phyloP scores from a whole-genome alignment of 2,797 vertebrate genomes.

The Gallirallus australis region DNA sequence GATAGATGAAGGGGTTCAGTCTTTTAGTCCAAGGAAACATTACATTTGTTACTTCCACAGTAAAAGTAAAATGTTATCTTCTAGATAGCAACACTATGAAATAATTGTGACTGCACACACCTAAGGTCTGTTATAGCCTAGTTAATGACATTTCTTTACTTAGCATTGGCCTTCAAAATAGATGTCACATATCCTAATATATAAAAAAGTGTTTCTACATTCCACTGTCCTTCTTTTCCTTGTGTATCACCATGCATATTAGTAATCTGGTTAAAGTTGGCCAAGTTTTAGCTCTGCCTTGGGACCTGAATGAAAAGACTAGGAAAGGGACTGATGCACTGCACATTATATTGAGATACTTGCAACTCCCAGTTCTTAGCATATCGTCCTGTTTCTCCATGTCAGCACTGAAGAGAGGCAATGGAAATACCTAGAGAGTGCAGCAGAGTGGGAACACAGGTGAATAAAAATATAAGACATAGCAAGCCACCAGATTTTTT shows the following conservation, averaged over 20 bases:
- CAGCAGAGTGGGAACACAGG: rapidly evolving
- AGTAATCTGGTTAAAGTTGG: not conserved
- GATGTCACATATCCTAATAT: rapidly evolving
- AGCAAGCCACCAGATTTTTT: not conserved
- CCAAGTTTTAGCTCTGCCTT: not conserved
- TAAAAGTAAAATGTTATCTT: not conserved
- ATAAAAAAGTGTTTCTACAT: not conserved
- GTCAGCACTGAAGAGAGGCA: not conserved
- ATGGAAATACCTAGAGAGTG: not conserved
- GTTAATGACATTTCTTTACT: not conserved
- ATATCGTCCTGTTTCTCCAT: not conserved
- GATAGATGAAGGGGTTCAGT: not conserved
- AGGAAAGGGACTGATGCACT: not conserved
- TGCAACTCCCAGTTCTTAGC: not conserved
- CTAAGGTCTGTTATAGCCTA: not conserved
- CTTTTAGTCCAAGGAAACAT: not conserved
- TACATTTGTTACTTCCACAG: not conserved
- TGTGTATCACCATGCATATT: not conserved
- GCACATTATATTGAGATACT: not conserved
- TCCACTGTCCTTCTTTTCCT: not conserved
- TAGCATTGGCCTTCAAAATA: not conserved
- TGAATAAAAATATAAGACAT: not conserved
- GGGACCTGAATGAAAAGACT: not conserved
- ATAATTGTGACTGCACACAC: not conserved
- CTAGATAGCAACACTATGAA: not conserved